Evolutionary conservation across 2,797 vertebrate genomes (phyloP).

Genomic region (Corythornis leucogaster): DNA sequence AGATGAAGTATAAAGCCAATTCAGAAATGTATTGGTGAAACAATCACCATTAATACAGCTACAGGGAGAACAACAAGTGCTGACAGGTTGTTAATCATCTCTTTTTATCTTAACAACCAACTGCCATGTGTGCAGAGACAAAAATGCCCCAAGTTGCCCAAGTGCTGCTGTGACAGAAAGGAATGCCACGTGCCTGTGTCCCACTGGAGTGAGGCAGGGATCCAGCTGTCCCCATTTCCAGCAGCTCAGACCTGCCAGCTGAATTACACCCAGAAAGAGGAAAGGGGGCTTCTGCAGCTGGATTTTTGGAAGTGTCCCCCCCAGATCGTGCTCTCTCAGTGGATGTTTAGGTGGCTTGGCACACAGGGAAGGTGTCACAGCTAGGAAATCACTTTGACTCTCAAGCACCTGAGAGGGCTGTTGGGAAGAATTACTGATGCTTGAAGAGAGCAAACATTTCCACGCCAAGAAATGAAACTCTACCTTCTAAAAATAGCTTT

Average conservation of each 20-base stretch:
- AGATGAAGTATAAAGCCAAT: background rate
- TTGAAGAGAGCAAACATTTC: no score
- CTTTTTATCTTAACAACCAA: background rate
- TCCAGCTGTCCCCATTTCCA: background rate
- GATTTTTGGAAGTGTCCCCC: background rate
- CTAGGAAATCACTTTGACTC: background rate
- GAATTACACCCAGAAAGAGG: background rate
- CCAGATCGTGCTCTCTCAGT: background rate
- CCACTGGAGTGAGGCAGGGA: no score
- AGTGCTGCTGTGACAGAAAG: background rate
- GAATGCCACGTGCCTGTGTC: accelerated
- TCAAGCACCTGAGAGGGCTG: background rate
- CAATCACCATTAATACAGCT: background rate
- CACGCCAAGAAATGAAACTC: no score
- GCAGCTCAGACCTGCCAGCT: background rate
- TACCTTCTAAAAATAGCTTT: no score
- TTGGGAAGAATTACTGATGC: no score
- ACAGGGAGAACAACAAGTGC: background rate
- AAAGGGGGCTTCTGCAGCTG: background rate
- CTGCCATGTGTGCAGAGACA: background rate
- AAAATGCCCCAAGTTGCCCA: background rate
- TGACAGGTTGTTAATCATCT: background rate
- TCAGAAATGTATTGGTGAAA: background rate
- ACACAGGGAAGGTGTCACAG: background rate
- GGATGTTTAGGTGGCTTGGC: background rate